Conservation (phyloP, 2,888 invertebrate species). For the Hydraecia micacea region DNA sequence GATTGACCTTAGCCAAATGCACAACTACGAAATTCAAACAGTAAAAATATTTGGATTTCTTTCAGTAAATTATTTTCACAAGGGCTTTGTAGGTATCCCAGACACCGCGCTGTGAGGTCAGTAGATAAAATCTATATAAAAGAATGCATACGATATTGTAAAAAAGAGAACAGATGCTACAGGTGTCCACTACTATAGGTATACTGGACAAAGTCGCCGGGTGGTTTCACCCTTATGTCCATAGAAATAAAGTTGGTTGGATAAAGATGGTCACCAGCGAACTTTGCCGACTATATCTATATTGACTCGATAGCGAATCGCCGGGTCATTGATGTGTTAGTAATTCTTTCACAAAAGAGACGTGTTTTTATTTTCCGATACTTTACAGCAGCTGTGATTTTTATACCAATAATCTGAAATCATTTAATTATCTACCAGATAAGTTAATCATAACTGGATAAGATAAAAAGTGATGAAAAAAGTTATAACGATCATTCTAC, state of each 20-base stretch:
- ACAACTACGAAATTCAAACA: background rate
- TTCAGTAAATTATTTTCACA: background rate
- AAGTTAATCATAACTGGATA: background rate
- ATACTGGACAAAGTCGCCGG: background rate
- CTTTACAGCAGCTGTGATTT: background rate
- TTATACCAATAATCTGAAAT: background rate
- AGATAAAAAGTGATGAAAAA: background rate
- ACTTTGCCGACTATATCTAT: background rate
- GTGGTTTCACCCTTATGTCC: background rate
- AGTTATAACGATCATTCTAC: background rate
- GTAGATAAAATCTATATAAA: constrained; percentile 9
- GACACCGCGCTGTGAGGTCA: background rate
- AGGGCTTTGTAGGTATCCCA: background rate
- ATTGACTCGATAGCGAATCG: background rate
- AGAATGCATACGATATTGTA: background rate
- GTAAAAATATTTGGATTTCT: background rate
- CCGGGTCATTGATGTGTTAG: constrained; percentile 37
- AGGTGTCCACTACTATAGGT: constrained; percentile 1
- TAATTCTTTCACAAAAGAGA: constrained; percentile 40
- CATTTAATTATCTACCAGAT: background rate
- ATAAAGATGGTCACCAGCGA: background rate
- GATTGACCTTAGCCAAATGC: background rate
- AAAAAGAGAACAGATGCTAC: background rate
- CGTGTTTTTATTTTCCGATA: constrained; percentile 12
- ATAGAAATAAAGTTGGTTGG: background rate